Evolutionary conservation across 2,888 invertebrate genomes (phyloP), one percentile per base, ranked within the genome.

Genomic region (Eurois occulta): DNA sequence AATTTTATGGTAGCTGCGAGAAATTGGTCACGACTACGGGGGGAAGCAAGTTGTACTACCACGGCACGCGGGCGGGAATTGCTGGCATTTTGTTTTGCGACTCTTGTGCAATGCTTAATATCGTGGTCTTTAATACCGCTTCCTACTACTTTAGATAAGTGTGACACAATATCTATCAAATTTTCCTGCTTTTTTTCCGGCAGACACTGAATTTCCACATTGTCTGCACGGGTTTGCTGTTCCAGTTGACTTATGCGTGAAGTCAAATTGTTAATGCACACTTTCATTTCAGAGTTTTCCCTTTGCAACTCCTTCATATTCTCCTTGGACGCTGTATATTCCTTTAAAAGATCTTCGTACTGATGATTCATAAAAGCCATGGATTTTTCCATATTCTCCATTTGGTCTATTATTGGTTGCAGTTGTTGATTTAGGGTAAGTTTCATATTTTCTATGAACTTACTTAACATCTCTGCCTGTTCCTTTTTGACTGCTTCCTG

Each of bases 401-500:
- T 58, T 58, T 58, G 28, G 6, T 16, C 58, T 38, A 41, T 11
- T 8, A 43, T 70, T 13, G 70, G 70, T 58, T 71, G 60, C 41
- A 71, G 43, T 7, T 71, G 41, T 60, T 41, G 58, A 5, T 71
- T 71, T 7, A 71, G 2, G 43, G 58, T 24, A 24, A 68, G 48
- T 68, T 46, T 68, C 48, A 68, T 24, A 24, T 48, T 71, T 71
- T 43, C 43, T 28, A 32, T 71, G 58, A 71, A 28, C 58, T 71
- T 24, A 13, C 43, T 28, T 21, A 72, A 8, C 64, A 73, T 41
- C 28, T 52, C 65, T 1, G 65, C 28, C 24, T n/a, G n/a, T n/a
- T n/a, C n/a, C n/a, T n/a, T n/a, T n/a, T n/a, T n/a, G n/a, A n/a
- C n/a, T n/a, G n/a, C n/a, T n/a, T n/a, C 72, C 24, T 73, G 65